Conservation (phyloP, 2,888 invertebrate species). For the Spisula subtruncata region DNA sequence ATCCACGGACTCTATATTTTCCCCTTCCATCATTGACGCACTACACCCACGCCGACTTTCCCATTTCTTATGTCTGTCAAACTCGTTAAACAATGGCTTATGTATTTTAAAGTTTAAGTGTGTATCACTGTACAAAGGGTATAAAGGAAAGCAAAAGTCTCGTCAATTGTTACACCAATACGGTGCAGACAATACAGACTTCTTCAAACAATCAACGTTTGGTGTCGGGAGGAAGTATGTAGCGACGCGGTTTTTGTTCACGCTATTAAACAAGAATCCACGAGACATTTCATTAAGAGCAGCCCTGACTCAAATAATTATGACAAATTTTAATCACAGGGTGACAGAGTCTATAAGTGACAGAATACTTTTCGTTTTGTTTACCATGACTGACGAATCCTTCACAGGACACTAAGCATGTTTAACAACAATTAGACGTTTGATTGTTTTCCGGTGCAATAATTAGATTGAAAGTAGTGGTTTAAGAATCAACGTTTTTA, state of each 20-base stretch:
- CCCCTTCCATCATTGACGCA: not conserved
- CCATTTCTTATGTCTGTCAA: not conserved
- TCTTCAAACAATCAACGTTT: not conserved
- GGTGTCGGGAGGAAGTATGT: constrained; percentile 31
- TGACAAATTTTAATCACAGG: constrained; percentile 45
- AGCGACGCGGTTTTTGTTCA: constrained; percentile 30
- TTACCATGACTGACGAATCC: constrained; percentile 16
- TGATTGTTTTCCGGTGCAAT: not conserved
- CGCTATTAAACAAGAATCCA: constrained; percentile 46
- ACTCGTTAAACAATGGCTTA: not conserved
- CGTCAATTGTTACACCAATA: constrained; percentile 18
- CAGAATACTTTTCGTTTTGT: constrained; percentile 43
- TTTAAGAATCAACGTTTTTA: constrained; percentile 33
- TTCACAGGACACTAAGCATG: constrained; percentile 11
- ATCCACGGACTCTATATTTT: not conserved
- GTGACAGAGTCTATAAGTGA: constrained; percentile 27
- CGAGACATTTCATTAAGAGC: constrained; percentile 38
- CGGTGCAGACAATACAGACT: constrained; percentile 12
- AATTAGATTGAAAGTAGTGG: constrained; percentile 20
- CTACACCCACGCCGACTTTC: constrained; percentile 7
- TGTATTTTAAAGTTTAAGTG: not conserved
- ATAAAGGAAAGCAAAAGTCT: constrained; percentile 29
- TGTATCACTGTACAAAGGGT: not conserved
- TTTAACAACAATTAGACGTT: constrained; percentile 39
- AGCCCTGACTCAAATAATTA: constrained; percentile 34